Evolutionary conservation across 1,140 invertebrate species (phyloP).

Genomic region (Hestina assimilis): DNA sequence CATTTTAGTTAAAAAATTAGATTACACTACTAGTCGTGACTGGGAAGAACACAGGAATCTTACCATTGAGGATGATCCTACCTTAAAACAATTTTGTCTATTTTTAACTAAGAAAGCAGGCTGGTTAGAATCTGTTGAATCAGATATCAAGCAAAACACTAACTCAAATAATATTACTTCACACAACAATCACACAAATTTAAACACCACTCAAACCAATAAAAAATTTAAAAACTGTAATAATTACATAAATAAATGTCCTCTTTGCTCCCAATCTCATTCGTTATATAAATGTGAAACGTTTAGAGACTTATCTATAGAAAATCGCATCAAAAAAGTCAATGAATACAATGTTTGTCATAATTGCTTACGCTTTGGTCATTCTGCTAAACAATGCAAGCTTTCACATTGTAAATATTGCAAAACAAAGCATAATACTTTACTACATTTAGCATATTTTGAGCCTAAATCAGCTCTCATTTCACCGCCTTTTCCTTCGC

Average conservation of each 20-base stretch:
- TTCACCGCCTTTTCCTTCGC: background rate
- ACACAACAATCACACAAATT: background rate
- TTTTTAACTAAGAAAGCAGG: background rate
- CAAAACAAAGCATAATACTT: background rate
- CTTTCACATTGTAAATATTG: background rate
- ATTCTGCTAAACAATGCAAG: background rate
- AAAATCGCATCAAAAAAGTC: background rate
- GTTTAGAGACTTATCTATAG: background rate
- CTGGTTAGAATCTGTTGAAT: background rate
- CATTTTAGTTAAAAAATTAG: too few relatives aligned
- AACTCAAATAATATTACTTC: background rate
- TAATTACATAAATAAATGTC: background rate
- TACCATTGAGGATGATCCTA: background rate
- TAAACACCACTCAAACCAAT: background rate
- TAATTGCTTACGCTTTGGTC: too few relatives aligned
- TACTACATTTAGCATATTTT: background rate
- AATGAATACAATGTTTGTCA: background rate
- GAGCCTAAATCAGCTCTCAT: background rate
- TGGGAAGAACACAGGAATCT: background rate
- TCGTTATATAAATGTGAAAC: background rate
- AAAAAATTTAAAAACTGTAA: background rate
- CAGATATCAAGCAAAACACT: background rate
- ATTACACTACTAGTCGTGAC: too few relatives aligned
- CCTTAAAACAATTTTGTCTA: background rate
- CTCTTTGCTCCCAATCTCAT: background rate